Base-by-base conservation (phyloP, 2,113 vertebrate genomes). In the Thamnaconus septentrionalis region DNA sequence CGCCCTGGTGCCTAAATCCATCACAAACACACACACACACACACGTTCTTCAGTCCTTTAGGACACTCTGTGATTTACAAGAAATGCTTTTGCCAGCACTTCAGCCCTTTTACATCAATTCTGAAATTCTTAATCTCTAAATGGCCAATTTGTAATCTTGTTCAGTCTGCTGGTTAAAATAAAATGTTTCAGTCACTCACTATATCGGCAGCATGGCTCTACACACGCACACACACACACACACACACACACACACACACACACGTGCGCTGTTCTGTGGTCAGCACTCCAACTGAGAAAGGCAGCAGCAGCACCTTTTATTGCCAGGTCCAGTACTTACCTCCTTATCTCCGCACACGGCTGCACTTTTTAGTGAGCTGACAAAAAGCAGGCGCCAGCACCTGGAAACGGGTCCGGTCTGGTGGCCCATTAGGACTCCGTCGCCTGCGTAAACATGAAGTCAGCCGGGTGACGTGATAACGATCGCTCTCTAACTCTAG, bases 331-430 rank as follows among this genome's bases (percentile, higher is more conserved):
- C 53, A 41, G 50, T 41, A 59, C 65, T 59, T 66, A 11, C 41
- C 12, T 44, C 40, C 62, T 82, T 84, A 79, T 86, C 79, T 76
- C 59, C 46, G 9, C 59, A 45, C 59, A 66, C 71, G 76, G 76
- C 75, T 75, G 41, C 45, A 46, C 45, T 46, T 46, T 46, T 8
- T n/a, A 72, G 59, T 55, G 54, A 66, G 47, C 56, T 59, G 46
- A 8, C 5, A 41, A 41, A 54, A 41, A 69, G 50, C 42, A 69
- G 51, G 54, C 50, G 42, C 18, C 46, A 71, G 55, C 66, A 68
- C 56, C 50, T 71, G 56, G 12, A 67, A 69, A 76, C 47, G 42
- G 57, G 77, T 61, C 77, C 64, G 56, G 54, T 65, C 71, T 56
- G 70, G 69, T 45, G 66, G 60, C 50, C 10, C 48, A 46, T 41